These are phyloP conservation scores for Crepidodera aurea DNA, from an alignment of 2,888 invertebrate genomes.

Conservation along the genomic window DNA sequence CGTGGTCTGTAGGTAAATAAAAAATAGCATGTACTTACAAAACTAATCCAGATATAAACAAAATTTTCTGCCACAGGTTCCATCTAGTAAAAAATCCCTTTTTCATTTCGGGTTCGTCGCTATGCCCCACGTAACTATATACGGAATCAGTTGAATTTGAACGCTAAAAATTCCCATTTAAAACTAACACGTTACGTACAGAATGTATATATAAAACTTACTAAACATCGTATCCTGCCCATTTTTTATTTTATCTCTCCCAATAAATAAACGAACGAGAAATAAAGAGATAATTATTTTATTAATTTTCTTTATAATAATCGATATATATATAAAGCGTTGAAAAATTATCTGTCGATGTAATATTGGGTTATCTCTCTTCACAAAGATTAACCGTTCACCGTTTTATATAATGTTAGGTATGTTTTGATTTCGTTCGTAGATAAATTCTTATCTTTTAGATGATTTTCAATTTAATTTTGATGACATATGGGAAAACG, in stretches of 20 bases:
- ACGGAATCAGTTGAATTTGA: conserved; percentile 10
- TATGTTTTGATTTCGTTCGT: too few relatives aligned
- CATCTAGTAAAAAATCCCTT: conserved; percentile 14
- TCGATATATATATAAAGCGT: too few relatives aligned
- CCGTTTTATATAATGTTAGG: too few relatives aligned
- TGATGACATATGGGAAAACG: too few relatives aligned
- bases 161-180: conserved; percentile 17
- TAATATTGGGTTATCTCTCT: too few relatives aligned
- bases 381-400: too few relatives aligned
- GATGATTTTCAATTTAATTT: too few relatives aligned
- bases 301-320: too few relatives aligned
- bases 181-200: neutral
- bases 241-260: conserved; percentile 12
- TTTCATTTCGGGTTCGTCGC: neutral
- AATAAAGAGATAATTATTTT: too few relatives aligned
- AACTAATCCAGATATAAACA: conserved; percentile 33
- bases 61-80: conserved; percentile 39
- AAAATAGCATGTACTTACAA: conserved; percentile 35
- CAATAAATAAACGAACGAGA: neutral
- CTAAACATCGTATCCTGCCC: conserved; percentile 20
- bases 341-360: too few relatives aligned
- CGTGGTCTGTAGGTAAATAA: too few relatives aligned
- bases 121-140: neutral
- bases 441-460: too few relatives aligned
- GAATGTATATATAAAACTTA: conserved; percentile 11